Conservation (phyloP, 2,113 vertebrate species). For the Syngnathus scovelli region DNA sequence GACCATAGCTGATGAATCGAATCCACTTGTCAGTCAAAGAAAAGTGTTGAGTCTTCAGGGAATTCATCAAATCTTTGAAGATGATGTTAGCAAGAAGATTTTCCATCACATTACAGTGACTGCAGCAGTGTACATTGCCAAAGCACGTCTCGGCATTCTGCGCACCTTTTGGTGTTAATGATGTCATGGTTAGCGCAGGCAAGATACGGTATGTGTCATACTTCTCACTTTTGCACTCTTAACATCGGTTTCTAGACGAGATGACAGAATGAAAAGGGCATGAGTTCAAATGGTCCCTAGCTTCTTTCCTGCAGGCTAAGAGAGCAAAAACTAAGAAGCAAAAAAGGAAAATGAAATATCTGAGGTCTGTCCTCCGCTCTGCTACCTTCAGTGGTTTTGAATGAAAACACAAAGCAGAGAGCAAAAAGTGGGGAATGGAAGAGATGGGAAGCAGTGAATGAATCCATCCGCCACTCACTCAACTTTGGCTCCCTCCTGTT, state of each 20-base stretch:
- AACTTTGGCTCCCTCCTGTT: constrained; percentile 48
- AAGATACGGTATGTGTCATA: background rate
- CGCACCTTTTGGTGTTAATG: constrained; percentile 11
- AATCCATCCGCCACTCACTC: constrained; percentile 40
- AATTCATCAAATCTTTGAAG: constrained; percentile 19
- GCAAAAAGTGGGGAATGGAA: constrained; percentile 23
- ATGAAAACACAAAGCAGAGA: constrained; percentile 61
- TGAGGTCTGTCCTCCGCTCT: background rate
- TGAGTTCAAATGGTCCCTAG: background rate
- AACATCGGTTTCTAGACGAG: background rate
- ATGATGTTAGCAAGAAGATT: constrained; percentile 20
- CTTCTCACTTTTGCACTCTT: background rate
- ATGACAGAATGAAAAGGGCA: constrained; percentile 2
- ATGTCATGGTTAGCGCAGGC: background rate
- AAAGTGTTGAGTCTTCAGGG: constrained; percentile 24
- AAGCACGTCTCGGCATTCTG: constrained; percentile 8
- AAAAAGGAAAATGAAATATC: background rate
- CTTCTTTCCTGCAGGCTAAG: background rate
- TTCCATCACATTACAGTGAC: constrained; percentile 26
- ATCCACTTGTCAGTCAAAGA: constrained; percentile 28
- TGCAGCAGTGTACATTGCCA: constrained; percentile 9
- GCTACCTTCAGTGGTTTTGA: constrained; percentile 48
- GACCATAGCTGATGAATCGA: constrained; percentile 33
- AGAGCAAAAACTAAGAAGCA: background rate
- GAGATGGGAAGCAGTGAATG: constrained; percentile 26